Evolutionary conservation across 2,113 vertebrate species (phyloP), one percentile per base, ranked within the genome.

Genomic region (Platanista minor): DNA sequence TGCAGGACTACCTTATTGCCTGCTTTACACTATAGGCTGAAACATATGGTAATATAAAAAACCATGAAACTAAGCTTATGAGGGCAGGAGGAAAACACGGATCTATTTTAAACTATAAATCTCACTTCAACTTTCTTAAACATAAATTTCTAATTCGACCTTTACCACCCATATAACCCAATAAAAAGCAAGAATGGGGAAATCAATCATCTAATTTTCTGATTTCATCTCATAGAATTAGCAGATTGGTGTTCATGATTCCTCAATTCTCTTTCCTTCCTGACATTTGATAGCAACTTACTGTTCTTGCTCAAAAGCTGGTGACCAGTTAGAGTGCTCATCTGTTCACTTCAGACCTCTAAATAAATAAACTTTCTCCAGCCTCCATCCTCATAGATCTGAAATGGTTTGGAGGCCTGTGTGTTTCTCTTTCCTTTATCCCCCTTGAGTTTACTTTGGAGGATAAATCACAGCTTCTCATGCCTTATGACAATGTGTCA

Each of bases 401-500:
- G 31, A 90, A 57, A 21, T 94, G 13, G 74, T 2, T 5, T 25
- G 84, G 64, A 93, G 33, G 23, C 43, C 12, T 84, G 11, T 93
- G 39, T 27, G 2, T 3, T 97, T 96, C n/a, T 90, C 93, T 89
- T 71, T 87, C 10, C 71, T 95, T 96, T 97, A 57, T 49, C 81
- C 82, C 67, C 15, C 71, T 77, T 59, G 83, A 96, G 91, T 9
- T 31, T 87, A 98, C 98, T 98, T 92, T 98, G 95, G 97, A 98
- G 94, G 87, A 97, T 97, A 98, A 99, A 99, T 98, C 98, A 97
- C 97, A 41, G 96, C 98, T 98, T 98, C 97, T 95, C 96, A 86
- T 89, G 90, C 97, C 97, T 98, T 98, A 95, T 97, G 98, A 98
- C 98, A 98, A 94, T 90, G 57, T 98, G 97, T 98, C 98, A 97